Evolutionary conservation across 2,888 invertebrate species (phyloP).

Genomic region (Buathra laborator): DNA sequence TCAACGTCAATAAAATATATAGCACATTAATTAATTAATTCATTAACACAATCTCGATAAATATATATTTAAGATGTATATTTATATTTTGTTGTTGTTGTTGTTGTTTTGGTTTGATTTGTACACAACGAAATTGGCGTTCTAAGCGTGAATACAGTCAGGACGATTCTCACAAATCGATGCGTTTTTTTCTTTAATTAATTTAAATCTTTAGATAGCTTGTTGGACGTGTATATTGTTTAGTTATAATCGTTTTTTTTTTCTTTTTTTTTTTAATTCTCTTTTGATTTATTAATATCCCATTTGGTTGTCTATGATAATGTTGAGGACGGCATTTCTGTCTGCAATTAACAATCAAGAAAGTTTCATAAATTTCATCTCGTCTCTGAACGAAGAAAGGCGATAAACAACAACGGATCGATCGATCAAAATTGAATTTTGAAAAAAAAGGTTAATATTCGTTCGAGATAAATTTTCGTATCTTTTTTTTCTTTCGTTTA

Average conservation of each 20-base stretch:
- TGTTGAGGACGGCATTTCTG: conserved; percentile 81
- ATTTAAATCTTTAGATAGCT: conserved; percentile 49
- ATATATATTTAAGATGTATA: conserved; percentile 64
- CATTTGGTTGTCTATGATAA: conserved; percentile 82
- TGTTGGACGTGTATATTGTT: conserved; percentile 54
- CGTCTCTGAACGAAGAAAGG: conserved; percentile 28
- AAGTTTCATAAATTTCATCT: conserved; percentile 66
- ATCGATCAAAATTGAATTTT: neutral
- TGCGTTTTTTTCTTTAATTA: conserved; percentile 38
- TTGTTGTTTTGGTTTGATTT: conserved; percentile 54
- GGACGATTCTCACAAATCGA: conserved; percentile 60
- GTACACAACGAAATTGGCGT: conserved; percentile 64
- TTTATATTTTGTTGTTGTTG: conserved; percentile 59
- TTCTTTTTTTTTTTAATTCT: conserved; percentile 15
- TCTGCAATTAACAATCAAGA: conserved; percentile 78
- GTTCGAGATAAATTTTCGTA: neutral
- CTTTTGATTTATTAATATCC: conserved; percentile 77
- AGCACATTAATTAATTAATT: conserved; percentile 63
- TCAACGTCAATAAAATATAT: conserved; percentile 67
- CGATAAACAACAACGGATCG: conserved; percentile 27
- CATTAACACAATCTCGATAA: conserved; percentile 62
- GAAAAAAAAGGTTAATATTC: neutral
- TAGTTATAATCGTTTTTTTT: conserved; percentile 42
- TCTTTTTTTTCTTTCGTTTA: neutral
- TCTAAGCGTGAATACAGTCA: conserved; percentile 62